A percentile compares a stretch with the other conserved stretches of the same genome.
phyloP scores from a whole-genome alignment of 2,888 invertebrate species.

The Eupithecia inturbata region DNA sequence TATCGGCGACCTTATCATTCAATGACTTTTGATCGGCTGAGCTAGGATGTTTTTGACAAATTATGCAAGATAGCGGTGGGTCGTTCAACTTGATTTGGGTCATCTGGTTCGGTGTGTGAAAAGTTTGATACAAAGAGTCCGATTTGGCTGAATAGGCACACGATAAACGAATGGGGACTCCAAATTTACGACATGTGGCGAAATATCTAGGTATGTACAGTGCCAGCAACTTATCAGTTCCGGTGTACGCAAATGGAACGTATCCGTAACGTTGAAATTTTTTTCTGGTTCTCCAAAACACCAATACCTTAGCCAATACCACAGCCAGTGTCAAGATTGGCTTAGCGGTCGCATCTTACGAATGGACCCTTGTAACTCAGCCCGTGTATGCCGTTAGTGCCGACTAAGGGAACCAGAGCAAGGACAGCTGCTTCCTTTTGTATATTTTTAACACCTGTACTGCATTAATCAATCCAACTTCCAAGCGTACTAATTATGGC shows the following conservation, averaged over 20 bases:
- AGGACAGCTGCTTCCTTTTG: not conserved
- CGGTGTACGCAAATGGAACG: not conserved
- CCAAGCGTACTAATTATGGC: not conserved
- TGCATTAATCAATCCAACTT: not conserved
- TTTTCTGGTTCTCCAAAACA: not conserved
- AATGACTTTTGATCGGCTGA: conserved; percentile 55
- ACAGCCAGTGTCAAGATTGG: too few relatives aligned
- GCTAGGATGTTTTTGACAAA: conserved; percentile 51
- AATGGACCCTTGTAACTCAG: too few relatives aligned
- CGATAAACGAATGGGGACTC: conserved; percentile 67
- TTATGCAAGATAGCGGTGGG: conserved; percentile 65
- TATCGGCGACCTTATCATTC: conserved; percentile 58
- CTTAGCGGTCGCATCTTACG: too few relatives aligned
- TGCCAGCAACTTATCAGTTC: conserved; percentile 4
- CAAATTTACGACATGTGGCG: conserved; percentile 56
- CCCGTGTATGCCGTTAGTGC: not conserved
- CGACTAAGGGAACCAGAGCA: not conserved
- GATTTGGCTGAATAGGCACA: conserved; percentile 63
- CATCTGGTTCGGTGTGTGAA: conserved; percentile 66
- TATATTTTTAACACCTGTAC: not conserved
- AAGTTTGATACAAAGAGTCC: conserved; percentile 57
- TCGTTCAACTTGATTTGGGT: conserved; percentile 69
- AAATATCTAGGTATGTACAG: conserved; percentile 49
- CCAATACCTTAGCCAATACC: too few relatives aligned
- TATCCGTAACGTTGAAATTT: not conserved